Evolutionary conservation across 2,888 invertebrate genomes (phyloP).

Genomic region (Dryadula phaetusa): DNA sequence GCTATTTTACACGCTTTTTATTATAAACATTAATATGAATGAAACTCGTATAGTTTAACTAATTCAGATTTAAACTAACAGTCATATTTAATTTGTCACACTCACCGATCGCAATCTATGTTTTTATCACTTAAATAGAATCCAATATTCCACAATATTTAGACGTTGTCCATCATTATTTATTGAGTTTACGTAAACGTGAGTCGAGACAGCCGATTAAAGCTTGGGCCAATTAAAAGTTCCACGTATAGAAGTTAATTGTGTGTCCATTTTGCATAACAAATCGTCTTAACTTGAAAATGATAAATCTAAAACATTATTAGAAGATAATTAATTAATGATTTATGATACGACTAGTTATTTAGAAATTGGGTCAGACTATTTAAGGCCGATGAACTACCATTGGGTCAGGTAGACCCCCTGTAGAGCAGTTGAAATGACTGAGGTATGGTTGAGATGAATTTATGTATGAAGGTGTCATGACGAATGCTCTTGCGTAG

Average conservation of each 20-base stretch:
- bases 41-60: too few species aligned
- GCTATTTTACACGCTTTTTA: too few species aligned
- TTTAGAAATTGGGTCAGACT: conserved; percentile 50
- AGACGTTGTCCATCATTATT: conserved; percentile 28
- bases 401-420: conserved; percentile 46
- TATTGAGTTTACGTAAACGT: conserved; percentile 24
- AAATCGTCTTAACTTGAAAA: conserved; percentile 44
- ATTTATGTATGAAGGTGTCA: conserved; percentile 39
- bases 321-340: conserved; percentile 50
- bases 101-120: background rate
- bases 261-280: conserved; percentile 48
- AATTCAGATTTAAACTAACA: too few species aligned
- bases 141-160: conserved; percentile 20
- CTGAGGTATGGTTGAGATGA: conserved; percentile 37
- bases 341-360: conserved; percentile 47
- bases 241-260: conserved; percentile 44
- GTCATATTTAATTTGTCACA: background rate
- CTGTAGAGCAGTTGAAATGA: conserved; percentile 38
- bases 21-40: too few species aligned
- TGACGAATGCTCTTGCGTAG: conserved; percentile 16
- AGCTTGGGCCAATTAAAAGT: conserved; percentile 37
- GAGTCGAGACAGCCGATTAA: conserved; percentile 27
- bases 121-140: conserved; percentile 4
- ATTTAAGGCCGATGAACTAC: conserved; percentile 48
- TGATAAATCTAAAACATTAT: conserved; percentile 50